Base-by-base conservation (phyloP, 2,113 vertebrate genomes). In the Lepidothrix coronata region DNA sequence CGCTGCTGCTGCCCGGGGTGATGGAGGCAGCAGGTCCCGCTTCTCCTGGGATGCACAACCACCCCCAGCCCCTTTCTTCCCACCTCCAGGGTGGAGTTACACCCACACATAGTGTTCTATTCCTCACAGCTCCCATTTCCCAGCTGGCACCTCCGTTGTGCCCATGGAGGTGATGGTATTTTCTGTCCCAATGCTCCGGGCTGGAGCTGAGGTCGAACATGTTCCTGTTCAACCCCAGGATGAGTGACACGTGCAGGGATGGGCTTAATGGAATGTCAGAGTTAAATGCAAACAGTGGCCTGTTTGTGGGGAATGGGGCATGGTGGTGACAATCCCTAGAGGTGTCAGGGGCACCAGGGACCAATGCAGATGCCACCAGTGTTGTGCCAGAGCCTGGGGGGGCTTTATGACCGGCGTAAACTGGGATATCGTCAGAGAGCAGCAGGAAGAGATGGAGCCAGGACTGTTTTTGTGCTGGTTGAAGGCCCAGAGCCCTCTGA, bases 391-490 rank as follows among this genome's bases (percentile, higher is more conserved):
- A 17, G 1, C 57, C 21, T 14, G 22, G 9, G 33, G 9, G 35
- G 37, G 12, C 12, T 72, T 22, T 16, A 11, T 3, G n/a, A 14
- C 17, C 2, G 0, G 2, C 8, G 1, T 3, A 14, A 24, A 13
- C 6, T 0, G 5, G 28, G 62, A 33, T 8, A 7, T 8, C 2
- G 3, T 12, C 18, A 11, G 11, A 21, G 54, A 30, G 9, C 0
- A 4, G 30, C 0, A 27, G 58, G 44, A n/a, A 46, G 86, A 24
- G 62, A 13, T 6, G 33, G 24, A 72, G 12, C 8, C 25, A 1
- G 17, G 20, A 1, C 11, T 4, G 24, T 0, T 61, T 83, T 90
- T 35, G 24, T 25, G 31, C 61, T 10, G 43, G 9, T 9, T 58
- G 23, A 37, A 19, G 46, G 20, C 52, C 25, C 48, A 2, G 51